A percentile compares a stretch with the other conserved stretches of the same genome.
Evolutionary conservation across 2,888 invertebrate genomes (phyloP).

Genomic region (Chymomyza amoena): DNA sequence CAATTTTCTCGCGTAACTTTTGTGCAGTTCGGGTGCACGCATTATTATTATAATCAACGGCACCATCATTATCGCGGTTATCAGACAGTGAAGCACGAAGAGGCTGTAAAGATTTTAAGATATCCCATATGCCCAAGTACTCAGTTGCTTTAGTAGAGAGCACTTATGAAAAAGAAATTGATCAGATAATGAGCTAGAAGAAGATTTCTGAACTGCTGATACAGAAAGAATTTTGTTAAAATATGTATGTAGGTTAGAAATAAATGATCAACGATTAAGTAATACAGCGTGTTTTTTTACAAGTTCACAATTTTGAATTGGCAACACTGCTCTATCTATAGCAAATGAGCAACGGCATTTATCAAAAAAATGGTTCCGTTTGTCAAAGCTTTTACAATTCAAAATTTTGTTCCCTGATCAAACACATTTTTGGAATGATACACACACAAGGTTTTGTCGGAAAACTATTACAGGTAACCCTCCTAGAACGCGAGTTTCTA

Average conservation of each 20-base stretch:
- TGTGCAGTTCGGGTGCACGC: constrained; percentile 39
- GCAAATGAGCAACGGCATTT: too few species aligned
- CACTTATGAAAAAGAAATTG: not conserved
- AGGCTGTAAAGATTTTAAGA: constrained; percentile 9
- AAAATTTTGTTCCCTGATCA: too few species aligned
- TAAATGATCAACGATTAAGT: not conserved
- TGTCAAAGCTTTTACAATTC: too few species aligned
- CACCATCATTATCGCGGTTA: constrained; percentile 47
- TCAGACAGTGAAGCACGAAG: constrained; percentile 29
- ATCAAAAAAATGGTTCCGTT: too few species aligned
- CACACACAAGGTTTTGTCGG: too few species aligned
- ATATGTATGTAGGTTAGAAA: too few species aligned
- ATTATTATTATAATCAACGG: constrained; percentile 62
- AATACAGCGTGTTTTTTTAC: too few species aligned
- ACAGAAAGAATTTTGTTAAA: not conserved
- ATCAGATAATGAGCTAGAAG: not conserved
- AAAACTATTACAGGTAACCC: too few species aligned
- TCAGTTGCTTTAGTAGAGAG: not conserved
- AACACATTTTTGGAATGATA: too few species aligned
- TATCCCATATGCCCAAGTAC: constrained; percentile 3
- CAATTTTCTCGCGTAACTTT: constrained; percentile 50
- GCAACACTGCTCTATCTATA: too few species aligned
- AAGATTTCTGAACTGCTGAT: not conserved
- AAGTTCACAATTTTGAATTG: too few species aligned
- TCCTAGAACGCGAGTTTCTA: too few species aligned